Conservation (phyloP, 2,797 vertebrate genomes). For the Acipenser oxyrinchus region DNA sequence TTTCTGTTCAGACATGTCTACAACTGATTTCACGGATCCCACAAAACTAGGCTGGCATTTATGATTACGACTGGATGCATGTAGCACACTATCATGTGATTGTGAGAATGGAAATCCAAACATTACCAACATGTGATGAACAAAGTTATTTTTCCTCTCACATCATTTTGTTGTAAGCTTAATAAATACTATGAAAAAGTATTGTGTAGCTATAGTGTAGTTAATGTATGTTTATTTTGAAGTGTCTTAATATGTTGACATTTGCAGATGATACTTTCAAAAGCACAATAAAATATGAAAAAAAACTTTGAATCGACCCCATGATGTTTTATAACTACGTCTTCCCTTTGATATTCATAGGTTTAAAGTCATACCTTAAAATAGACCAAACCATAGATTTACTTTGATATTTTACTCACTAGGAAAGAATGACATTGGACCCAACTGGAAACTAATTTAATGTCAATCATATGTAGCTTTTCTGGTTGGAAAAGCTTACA, state of each 20-base stretch:
- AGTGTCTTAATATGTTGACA: no score
- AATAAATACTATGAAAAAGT: no score
- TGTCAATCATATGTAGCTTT: not conserved
- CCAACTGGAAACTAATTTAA: not conserved
- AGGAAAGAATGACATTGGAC: not conserved
- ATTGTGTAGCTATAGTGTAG: no score
- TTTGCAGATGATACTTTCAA: not conserved
- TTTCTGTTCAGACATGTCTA: no score
- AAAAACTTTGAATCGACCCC: not conserved
- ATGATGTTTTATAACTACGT: not conserved
- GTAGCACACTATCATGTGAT: no score
- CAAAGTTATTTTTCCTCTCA: no score
- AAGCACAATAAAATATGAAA: not conserved
- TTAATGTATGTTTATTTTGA: not conserved
- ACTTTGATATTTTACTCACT: constrained; percentile 1
- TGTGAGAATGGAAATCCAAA: no score
- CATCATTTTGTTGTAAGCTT: no score
- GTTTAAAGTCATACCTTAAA: not conserved
- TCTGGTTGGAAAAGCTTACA: not conserved
- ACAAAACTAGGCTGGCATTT: no score
- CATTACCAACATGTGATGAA: no score
- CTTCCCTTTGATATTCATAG: not conserved
- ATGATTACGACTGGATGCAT: no score
- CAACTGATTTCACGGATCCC: no score
- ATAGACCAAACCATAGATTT: not conserved